Evolutionary conservation across 2,113 vertebrate species (phyloP).

Genomic region (Pavo muticus): DNA sequence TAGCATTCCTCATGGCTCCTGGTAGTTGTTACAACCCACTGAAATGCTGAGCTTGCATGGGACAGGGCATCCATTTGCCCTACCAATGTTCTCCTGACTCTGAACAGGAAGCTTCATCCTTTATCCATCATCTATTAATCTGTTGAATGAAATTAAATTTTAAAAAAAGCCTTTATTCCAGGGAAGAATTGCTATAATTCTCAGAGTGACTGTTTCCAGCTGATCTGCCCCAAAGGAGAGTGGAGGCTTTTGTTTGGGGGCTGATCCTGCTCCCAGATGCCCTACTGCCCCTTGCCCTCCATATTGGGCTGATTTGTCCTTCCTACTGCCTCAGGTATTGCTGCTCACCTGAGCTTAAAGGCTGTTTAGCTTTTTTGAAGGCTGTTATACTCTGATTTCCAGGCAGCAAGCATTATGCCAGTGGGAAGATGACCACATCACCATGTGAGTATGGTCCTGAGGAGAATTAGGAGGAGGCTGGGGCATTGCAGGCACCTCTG

Average conservation of each 20-base stretch:
- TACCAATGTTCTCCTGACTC: background rate
- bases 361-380: background rate
- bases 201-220: background rate
- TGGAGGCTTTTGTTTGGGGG: background rate
- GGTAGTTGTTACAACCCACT: background rate
- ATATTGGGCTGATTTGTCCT: background rate
- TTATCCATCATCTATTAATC: background rate
- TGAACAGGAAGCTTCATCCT: background rate
- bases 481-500: background rate
- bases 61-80: background rate
- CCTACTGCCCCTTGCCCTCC: background rate
- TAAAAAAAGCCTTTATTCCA: background rate
- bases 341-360: background rate
- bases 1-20: background rate
- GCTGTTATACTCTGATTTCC: background rate
- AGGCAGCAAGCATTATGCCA: background rate
- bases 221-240: background rate
- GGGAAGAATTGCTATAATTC: background rate
- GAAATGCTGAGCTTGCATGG: background rate
- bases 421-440: background rate
- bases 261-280: background rate
- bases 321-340: background rate
- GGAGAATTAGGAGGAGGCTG: background rate
- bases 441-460: accelerated
- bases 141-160: background rate